These are phyloP conservation scores for Dinocampus coccinellae DNA, from an alignment of 2,888 invertebrate genomes.

Conservation along the genomic window DNA sequence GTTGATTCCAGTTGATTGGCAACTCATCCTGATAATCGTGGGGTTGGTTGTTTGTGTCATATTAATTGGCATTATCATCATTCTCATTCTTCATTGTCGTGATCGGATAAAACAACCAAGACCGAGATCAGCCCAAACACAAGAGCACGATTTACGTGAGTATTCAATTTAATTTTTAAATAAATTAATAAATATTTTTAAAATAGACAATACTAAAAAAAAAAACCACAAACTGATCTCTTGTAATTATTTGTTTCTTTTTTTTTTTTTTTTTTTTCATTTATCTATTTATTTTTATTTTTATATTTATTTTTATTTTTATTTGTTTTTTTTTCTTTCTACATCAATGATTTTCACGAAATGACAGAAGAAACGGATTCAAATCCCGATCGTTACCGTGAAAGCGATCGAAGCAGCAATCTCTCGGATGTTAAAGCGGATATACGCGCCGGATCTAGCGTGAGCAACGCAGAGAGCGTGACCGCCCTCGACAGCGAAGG, in stretches of 20 bases:
- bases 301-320: not conserved
- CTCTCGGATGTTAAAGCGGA: slow-evolving; percentile 93
- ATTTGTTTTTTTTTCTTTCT: not conserved
- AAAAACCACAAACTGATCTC: not conserved
- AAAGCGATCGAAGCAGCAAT: slow-evolving; percentile 91
- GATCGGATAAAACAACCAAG: slow-evolving; percentile 68
- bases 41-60: slow-evolving; percentile 90
- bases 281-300: not conserved
- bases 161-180: slow-evolving; percentile 48
- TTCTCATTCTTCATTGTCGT: slow-evolving; percentile 86
- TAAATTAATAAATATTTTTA: not conserved
- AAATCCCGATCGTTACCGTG: slow-evolving; percentile 71
- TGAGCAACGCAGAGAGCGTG: slow-evolving; percentile 80
- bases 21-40: slow-evolving; percentile 78
- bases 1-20: slow-evolving; percentile 70
- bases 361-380: slow-evolving; percentile 68
- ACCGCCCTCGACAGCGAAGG: slow-evolving; percentile 71
- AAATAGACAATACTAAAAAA: not conserved
- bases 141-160: slow-evolving; percentile 67
- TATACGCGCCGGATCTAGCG: slow-evolving; percentile 85
- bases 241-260: not conserved
- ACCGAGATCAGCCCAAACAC: slow-evolving; percentile 62
- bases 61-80: slow-evolving; percentile 85
- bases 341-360: not conserved
- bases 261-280: not conserved